A percentile compares a stretch with the other conserved stretches of the same genome.
Evolutionary conservation across 2,888 invertebrate species (phyloP).

Genomic region (Stictocephala bisonia): DNA sequence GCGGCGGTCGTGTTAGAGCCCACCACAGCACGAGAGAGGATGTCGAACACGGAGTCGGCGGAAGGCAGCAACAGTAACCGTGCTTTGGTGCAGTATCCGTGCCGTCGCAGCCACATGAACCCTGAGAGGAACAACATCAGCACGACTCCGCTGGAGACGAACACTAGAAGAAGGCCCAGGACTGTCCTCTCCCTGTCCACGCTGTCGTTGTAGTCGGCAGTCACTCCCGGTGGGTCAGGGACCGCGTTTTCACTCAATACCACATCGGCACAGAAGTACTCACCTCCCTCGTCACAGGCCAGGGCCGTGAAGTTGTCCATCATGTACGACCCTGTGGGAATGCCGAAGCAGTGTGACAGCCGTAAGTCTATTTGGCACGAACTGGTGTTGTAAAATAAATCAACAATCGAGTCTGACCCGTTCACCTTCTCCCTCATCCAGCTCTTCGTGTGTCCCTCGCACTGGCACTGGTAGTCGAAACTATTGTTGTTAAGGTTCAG

Average conservation of each 20-base stretch:
- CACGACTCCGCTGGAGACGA: slow-evolving; percentile 68
- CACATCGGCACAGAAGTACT: slow-evolving; percentile 64
- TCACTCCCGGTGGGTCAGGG: slow-evolving; percentile 51
- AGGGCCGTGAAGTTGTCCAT: slow-evolving; percentile 72
- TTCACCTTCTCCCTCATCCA: slow-evolving; percentile 70
- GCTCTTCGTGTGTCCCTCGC: slow-evolving; percentile 67
- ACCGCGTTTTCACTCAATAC: slow-evolving; percentile 69
- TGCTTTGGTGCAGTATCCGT: slow-evolving; percentile 67
- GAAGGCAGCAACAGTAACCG: slow-evolving; percentile 53
- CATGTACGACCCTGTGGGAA: slow-evolving; percentile 72
- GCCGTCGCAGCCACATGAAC: slow-evolving; percentile 70
- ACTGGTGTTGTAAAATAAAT: slow-evolving; percentile 68
- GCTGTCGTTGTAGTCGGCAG: slow-evolving; percentile 54
- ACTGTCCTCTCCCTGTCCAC: slow-evolving; percentile 60
- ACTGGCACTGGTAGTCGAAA: slow-evolving; percentile 73
- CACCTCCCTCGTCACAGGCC: slow-evolving; percentile 67
- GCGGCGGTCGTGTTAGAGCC: slow-evolving; percentile 64
- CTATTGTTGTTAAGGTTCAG: slow-evolving; percentile 71
- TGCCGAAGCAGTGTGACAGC: slow-evolving; percentile 74
- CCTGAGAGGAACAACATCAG: slow-evolving; percentile 69
- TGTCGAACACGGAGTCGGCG: slow-evolving; percentile 53
- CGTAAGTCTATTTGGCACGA: slow-evolving; percentile 72
- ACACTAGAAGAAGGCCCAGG: slow-evolving; percentile 68
- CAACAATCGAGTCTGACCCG: slow-evolving; percentile 65
- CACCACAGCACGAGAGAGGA: slow-evolving; percentile 50